Base-by-base conservation (phyloP, 1,140 invertebrate genomes). In the Drosophila pseudoobscura region DNA sequence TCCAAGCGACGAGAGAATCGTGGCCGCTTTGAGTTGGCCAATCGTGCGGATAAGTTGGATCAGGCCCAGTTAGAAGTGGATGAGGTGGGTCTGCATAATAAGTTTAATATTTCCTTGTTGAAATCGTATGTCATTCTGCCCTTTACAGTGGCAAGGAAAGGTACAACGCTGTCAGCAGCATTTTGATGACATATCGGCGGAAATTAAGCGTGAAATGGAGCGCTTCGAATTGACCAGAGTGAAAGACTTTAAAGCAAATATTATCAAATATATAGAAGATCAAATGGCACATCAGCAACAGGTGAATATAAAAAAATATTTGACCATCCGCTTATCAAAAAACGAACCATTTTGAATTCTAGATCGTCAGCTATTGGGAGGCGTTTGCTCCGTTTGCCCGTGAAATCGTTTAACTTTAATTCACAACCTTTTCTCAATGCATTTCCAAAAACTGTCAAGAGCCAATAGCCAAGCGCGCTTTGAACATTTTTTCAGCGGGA, bases 351-450 rank as follows among this genome's bases (percentile, higher is more conserved):
- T 22, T 54, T 20, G 74, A 80, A 78, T 90, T 93, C 91, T 91
- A 97, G 96, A 93, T 98, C n/a, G 96, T 98, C 57, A 97, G 97
- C 91, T 97, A 97, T 49, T 98, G 97, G 97, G 97, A 99, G 92
- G 95, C 96, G 11, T 99, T 99, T 92, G 92, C 98, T 61, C 98
- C 98, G 2, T 97, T 98, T 92, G 97, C 97, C 8, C 95, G 96
- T 92, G 95, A 96, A 52, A 97, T 97, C 91, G 95, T 79, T 80
- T 91, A 90, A 90, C 60, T 85, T 63, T 29, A 46, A 57, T 47
- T 78, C 61, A 6, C 15, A 39, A 57, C 43, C 43, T 74, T 59
- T 59, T 62, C 61, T 82, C 35, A 54, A 49, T 47, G 74, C 58
- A 77, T 62, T 76, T 76, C 64, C 71, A 75, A 49, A 31, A 59